A percentile compares a stretch with the other conserved stretches of the same genome.
phyloP scores from a whole-genome alignment of 2,797 vertebrate species.

The Syncerus caffer region DNA sequence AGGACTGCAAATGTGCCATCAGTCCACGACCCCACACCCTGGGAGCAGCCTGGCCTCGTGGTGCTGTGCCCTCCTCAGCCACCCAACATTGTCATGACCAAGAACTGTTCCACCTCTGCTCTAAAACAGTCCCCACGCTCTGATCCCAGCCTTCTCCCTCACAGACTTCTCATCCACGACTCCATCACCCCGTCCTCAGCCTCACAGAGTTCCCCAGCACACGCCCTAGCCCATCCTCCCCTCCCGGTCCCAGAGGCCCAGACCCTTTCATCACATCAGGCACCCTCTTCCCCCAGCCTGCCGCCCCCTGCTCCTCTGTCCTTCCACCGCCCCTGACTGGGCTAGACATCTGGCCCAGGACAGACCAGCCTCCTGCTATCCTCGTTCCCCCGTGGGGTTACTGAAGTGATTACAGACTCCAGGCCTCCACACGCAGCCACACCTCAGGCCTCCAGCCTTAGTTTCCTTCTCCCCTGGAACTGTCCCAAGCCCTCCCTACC shows the following conservation, averaged over 20 bases:
- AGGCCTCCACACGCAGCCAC: neutral
- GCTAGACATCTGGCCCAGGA: neutral
- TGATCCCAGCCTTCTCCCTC: neutral
- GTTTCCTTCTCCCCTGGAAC: neutral
- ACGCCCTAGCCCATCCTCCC: neutral
- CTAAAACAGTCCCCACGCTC: neutral
- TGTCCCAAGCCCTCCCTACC: too few relatives aligned
- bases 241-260: neutral
- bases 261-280: neutral
- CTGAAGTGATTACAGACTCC: neutral
- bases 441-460: neutral
- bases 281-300: neutral
- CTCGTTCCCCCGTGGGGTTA: rapidly evolving
- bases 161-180: neutral
- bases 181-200: neutral
- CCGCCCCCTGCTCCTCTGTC: neutral
- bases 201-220: neutral
- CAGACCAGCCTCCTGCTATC: neutral
- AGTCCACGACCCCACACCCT: neutral
- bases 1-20: neutral
- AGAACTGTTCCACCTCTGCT: neutral
- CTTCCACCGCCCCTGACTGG: neutral
- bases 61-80: neutral
- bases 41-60: neutral
- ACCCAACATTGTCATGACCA: neutral